These are phyloP conservation scores for Cheilosia vernalis DNA, from an alignment of 2,888 invertebrate species.

Conservation along the genomic window DNA sequence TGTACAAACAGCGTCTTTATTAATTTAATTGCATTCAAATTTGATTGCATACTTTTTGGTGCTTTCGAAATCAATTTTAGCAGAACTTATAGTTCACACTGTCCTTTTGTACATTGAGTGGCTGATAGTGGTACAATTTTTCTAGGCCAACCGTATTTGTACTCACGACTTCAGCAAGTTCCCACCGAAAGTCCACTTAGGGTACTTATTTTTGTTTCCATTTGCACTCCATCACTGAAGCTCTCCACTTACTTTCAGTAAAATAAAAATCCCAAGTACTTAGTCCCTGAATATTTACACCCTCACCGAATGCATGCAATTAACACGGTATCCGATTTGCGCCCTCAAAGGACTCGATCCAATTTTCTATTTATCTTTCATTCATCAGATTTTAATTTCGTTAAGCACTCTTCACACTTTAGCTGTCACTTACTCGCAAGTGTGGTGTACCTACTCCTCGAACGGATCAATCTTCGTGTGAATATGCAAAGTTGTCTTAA, in stretches of 20 bases:
- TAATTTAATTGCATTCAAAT: neutral
- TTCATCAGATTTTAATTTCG: conserved; percentile 45
- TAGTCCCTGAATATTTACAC: neutral
- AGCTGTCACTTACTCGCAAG: conserved; percentile 24
- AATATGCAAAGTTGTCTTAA: conserved; percentile 41
- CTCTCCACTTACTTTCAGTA: neutral
- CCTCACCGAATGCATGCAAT: neutral
- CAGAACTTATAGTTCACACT: neutral
- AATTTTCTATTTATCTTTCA: conserved; percentile 36
- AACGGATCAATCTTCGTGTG: conserved; percentile 35
- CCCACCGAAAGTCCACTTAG: too few species aligned
- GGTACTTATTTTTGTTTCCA: too few species aligned
- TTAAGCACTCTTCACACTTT: conserved; percentile 6
- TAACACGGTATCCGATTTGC: neutral
- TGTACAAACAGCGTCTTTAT: too few species aligned
- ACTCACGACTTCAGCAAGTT: too few species aligned
- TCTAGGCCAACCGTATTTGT: too few species aligned
- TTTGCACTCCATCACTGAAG: too few species aligned
- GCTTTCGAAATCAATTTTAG: neutral
- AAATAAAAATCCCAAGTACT: neutral
- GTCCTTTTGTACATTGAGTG: neutral
- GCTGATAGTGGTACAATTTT: too few species aligned
- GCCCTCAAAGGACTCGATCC: conserved; percentile 11
- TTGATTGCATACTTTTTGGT: neutral
- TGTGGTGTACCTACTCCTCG: neutral